Conservation (phyloP, 2,888 invertebrate genomes). For the Acronicta aceris region DNA sequence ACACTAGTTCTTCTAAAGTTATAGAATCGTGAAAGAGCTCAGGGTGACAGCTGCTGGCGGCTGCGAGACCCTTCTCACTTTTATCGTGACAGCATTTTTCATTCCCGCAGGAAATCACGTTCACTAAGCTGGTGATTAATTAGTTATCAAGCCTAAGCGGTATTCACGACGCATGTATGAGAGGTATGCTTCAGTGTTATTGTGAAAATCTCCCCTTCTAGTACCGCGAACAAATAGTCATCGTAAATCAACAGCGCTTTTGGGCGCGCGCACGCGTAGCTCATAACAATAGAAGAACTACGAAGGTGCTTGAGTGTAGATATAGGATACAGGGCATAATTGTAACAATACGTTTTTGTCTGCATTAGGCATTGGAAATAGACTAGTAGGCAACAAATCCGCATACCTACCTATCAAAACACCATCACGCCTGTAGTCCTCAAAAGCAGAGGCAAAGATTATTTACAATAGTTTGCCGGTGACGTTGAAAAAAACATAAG, state of each 20-base stretch:
- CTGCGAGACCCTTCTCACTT: conserved; percentile 75
- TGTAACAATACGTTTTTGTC: background rate
- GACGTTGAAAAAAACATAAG: too few species aligned
- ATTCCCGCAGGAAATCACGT: conserved; percentile 78
- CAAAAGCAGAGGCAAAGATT: too few species aligned
- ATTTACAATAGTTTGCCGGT: too few species aligned
- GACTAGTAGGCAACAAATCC: too few species aligned
- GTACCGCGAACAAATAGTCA: conserved; percentile 24
- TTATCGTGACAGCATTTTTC: conserved; percentile 83
- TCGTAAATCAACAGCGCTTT: conserved; percentile 45
- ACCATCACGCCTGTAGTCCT: too few species aligned
- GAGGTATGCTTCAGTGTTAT: conserved; percentile 46
- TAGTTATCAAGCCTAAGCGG: conserved; percentile 69
- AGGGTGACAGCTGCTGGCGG: conserved; percentile 58
- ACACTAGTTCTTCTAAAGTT: conserved; percentile 30
- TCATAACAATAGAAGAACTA: conserved; percentile 10
- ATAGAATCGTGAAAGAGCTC: conserved; percentile 47
- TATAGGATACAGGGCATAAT: background rate
- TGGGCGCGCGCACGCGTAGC: conserved; percentile 2
- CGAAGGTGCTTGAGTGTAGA: conserved; percentile 2
- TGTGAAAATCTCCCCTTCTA: conserved; percentile 18
- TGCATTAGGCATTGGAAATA: background rate
- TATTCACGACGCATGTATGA: conserved; percentile 39
- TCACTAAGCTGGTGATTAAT: conserved; percentile 80
- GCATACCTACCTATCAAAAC: too few species aligned